A percentile compares a stretch with the other conserved stretches of the same genome.
Conservation (phyloP, 2,797 vertebrate species). For the Catostomus latipinnis region DNA sequence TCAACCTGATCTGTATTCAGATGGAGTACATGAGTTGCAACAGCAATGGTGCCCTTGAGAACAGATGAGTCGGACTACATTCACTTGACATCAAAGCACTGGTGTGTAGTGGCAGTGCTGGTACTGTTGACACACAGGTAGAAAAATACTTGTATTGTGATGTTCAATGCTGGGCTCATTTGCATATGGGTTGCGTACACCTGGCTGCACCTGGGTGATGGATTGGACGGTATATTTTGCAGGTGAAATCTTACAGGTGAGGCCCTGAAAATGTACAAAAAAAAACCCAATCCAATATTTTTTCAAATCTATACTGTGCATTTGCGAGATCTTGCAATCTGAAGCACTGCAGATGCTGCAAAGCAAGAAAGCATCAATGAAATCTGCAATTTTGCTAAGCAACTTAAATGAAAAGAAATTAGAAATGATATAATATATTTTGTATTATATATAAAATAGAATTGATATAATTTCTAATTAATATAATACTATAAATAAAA, state of each 20-base stretch:
- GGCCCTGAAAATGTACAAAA: not conserved
- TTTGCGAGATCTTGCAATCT: not conserved
- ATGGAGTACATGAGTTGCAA: constrained; percentile 27
- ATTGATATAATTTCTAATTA: too few species aligned
- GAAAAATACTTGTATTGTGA: constrained; percentile 17
- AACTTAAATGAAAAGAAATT: too few species aligned
- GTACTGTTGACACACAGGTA: constrained; percentile 30
- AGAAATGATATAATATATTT: too few species aligned
- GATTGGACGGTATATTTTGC: constrained; percentile 87
- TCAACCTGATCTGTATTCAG: constrained; percentile 58
- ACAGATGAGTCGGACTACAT: constrained; percentile 58
- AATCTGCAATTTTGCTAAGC: too few species aligned
- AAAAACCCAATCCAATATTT: too few species aligned
- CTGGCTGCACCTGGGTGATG: constrained; percentile 88
- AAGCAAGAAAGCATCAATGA: too few species aligned
- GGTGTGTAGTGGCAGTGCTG: constrained; percentile 46
- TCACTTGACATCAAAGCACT: constrained; percentile 58
- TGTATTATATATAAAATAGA: too few species aligned
- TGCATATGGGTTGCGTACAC: constrained; percentile 81
- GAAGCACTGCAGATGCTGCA: too few species aligned
- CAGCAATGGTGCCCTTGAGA: constrained; percentile 45
- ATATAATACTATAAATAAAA: too few species aligned
- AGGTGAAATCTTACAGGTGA: constrained; percentile 88
- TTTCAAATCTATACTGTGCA: not conserved
- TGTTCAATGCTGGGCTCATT: constrained; percentile 81